A percentile compares a stretch with the other conserved stretches of the same genome.
These are phyloP conservation scores for Origma solitaria DNA, from an alignment of 2,113 vertebrate genomes.

Conservation along the genomic window DNA sequence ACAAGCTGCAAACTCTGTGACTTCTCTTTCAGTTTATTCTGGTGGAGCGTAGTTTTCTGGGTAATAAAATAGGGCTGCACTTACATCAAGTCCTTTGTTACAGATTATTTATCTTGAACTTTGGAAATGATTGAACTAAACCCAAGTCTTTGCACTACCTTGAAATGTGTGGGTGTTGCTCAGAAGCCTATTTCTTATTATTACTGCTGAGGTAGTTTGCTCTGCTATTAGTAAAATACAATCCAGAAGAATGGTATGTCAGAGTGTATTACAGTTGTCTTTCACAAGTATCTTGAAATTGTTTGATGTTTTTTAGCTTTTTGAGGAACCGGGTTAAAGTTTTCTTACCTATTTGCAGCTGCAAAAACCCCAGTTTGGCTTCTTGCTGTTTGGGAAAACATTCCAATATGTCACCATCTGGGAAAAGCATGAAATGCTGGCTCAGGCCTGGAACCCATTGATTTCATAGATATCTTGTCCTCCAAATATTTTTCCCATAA, in stretches of 20 bases:
- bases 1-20: neutral
- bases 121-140: conserved; percentile 28
- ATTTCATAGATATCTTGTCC: conserved; percentile 60
- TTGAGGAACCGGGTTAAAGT: neutral
- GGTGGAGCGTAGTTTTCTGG: neutral
- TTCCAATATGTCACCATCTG: conserved; percentile 67
- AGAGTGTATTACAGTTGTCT: neutral
- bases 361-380: conserved; percentile 57
- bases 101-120: conserved; percentile 51
- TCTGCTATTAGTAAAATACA: neutral
- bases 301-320: neutral
- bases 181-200: conserved; percentile 20
- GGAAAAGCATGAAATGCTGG: conserved; percentile 65
- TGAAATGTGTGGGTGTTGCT: conserved; percentile 1
- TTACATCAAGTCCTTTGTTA: neutral
- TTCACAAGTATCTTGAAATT: neutral
- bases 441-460: conserved; percentile 53
- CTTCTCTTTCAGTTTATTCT: neutral
- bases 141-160: neutral
- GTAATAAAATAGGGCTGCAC: neutral
- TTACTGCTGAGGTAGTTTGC: neutral
- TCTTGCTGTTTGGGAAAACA: conserved; percentile 69
- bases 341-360: conserved; percentile 47
- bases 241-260: neutral
- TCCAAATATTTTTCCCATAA: conserved; percentile 43